phyloP scores from a whole-genome alignment of 2,797 vertebrate genomes.

The Enteromius thamalakanensis region DNA sequence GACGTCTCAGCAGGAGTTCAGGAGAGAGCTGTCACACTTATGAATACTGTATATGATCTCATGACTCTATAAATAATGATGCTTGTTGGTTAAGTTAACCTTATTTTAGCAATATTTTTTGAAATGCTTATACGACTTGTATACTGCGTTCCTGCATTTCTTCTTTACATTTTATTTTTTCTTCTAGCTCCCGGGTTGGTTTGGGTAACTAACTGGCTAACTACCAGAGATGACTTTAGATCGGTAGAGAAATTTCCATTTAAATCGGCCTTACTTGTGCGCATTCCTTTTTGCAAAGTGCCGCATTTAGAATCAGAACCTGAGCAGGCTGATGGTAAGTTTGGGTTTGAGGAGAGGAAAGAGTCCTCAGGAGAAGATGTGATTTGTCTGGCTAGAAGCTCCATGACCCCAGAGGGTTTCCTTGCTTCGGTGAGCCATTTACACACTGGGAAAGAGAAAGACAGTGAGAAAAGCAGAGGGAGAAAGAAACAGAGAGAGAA shows the following conservation, averaged over 20 bases:
- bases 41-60: slow-evolving; percentile 32
- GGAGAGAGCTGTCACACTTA: slow-evolving; percentile 36
- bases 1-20: slow-evolving; percentile 30
- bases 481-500: slow-evolving; percentile 42
- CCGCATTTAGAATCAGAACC: slow-evolving; percentile 4
- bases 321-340: slow-evolving; percentile 10
- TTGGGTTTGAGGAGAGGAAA: slow-evolving; percentile 42
- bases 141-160: not conserved
- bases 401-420: slow-evolving; percentile 60
- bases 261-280: not conserved
- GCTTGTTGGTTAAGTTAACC: not conserved
- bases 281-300: not conserved
- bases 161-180: slow-evolving; percentile 1
- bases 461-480: slow-evolving; percentile 23
- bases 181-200: not conserved
- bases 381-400: slow-evolving; percentile 60
- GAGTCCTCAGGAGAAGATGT: slow-evolving; percentile 49
- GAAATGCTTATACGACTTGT: not conserved
- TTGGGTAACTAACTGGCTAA: not conserved
- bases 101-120: slow-evolving; percentile 1
- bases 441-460: slow-evolving; percentile 48
- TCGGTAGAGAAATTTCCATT: not conserved
- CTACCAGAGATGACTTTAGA: not conserved
- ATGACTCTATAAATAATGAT: not conserved
- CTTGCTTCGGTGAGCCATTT: slow-evolving; percentile 59